Percentiles rank a stretch among this genome's conserved stretches.
Conservation (phyloP, 2,113 vertebrate species). For the Stegostoma tigrinum region DNA sequence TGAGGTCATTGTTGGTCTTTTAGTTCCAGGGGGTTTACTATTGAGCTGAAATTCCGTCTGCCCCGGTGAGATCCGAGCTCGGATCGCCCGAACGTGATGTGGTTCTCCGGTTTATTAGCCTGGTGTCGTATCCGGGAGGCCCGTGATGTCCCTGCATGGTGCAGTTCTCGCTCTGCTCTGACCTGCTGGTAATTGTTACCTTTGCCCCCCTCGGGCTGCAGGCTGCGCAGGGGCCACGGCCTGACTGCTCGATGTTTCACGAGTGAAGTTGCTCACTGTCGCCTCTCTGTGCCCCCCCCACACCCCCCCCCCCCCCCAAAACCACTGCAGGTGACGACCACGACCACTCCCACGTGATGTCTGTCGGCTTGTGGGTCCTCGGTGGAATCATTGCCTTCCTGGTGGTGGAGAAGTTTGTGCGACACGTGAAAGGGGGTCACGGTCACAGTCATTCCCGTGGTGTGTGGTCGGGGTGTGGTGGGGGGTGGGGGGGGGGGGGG, state of each 20-base stretch:
- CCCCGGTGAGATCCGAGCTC: no score
- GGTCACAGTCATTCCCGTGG: conserved; percentile 54
- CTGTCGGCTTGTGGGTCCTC: conserved; percentile 81
- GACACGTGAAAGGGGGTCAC: conserved; percentile 71
- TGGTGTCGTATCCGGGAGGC: no score
- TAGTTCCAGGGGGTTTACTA: no score
- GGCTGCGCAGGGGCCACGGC: background rate
- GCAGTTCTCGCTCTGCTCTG: no score
- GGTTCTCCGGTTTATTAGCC: no score
- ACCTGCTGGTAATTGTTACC: no score
- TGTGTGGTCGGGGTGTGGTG: background rate
- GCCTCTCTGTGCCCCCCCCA: background rate
- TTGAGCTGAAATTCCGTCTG: no score
- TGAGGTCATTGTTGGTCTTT: no score
- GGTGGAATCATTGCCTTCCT: conserved; percentile 81
- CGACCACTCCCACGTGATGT: conserved; percentile 72
- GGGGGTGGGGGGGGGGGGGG: background rate
- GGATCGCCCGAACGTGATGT: no score
- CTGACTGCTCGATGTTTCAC: background rate
- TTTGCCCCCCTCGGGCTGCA: background rate
- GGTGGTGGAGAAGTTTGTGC: conserved; percentile 81
- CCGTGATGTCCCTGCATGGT: no score
- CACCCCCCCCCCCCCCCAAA: background rate
- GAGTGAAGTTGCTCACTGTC: background rate
- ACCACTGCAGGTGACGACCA: conserved; percentile 43